A percentile compares a stretch with the other conserved stretches of the same genome.
phyloP scores from a whole-genome alignment of 2,888 invertebrate genomes.

The Pilophorus perplexus region DNA sequence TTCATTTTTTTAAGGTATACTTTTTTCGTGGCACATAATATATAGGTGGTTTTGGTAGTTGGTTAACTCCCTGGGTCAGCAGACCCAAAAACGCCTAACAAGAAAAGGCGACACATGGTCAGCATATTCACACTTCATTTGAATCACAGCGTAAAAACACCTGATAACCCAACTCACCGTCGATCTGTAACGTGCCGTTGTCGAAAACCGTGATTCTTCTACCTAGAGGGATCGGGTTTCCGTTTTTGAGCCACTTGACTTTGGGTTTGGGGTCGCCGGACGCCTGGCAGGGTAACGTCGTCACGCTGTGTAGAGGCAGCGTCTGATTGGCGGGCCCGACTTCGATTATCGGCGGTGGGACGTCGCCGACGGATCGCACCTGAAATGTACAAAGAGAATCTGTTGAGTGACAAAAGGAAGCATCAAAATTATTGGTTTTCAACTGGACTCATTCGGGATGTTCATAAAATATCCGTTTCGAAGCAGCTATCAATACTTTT shows the following conservation, averaged over 20 bases:
- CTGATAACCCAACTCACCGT: conserved; percentile 63
- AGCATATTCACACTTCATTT: too few relatives aligned
- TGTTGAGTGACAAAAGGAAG: neutral
- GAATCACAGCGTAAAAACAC: neutral
- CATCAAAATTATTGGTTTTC: too few relatives aligned
- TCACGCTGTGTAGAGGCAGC: conserved; percentile 70
- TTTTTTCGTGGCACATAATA: too few relatives aligned
- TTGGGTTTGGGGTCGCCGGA: conserved; percentile 67
- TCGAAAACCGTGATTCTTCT: conserved; percentile 62
- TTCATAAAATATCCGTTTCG: too few relatives aligned
- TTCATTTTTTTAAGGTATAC: too few relatives aligned
- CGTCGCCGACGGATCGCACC: conserved; percentile 72
- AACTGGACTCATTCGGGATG: too few relatives aligned
- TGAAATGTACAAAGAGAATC: conserved; percentile 51
- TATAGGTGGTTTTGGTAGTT: neutral
- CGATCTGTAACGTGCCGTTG: conserved; percentile 72
- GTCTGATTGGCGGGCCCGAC: conserved; percentile 82
- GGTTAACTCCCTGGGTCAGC: too few relatives aligned
- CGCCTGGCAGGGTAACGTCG: conserved; percentile 76
- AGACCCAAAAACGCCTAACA: neutral
- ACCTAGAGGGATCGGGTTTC: conserved; percentile 56
- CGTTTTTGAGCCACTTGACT: conserved; percentile 77
- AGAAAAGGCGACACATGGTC: too few relatives aligned
- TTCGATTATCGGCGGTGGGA: conserved; percentile 81
- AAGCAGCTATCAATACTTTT: too few relatives aligned